Evolutionary conservation across 2,113 vertebrate genomes (phyloP).

Genomic region (Oryzias celebensis): DNA sequence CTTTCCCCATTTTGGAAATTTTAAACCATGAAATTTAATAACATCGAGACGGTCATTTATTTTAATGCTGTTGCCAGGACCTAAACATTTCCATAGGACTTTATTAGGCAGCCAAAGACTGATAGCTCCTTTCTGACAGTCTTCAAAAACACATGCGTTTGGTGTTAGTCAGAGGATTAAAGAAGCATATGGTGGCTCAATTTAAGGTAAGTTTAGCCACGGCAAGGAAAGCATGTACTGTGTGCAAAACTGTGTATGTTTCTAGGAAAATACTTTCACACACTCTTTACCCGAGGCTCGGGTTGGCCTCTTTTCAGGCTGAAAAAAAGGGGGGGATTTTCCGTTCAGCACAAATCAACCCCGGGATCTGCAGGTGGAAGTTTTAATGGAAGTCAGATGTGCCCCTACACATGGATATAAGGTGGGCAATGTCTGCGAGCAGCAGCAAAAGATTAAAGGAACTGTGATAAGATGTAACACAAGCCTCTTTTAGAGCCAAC

Average conservation of each 20-base stretch:
- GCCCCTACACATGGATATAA: conserved; percentile 76
- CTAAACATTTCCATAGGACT: conserved; percentile 31
- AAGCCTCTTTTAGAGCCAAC: conserved; percentile 46
- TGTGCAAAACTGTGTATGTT: conserved; percentile 26
- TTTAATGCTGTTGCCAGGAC: conserved; percentile 46
- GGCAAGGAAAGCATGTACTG: conserved; percentile 12
- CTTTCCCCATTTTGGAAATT: conserved; percentile 20
- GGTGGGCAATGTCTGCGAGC: conserved; percentile 70
- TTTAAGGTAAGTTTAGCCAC: conserved; percentile 9
- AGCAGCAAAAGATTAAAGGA: conserved; percentile 44
- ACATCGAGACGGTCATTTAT: conserved; percentile 14
- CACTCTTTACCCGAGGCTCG: conserved; percentile 28
- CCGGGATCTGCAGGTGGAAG: conserved; percentile 67
- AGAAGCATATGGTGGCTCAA: conserved; percentile 17
- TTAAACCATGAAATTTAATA: conserved; percentile 30
- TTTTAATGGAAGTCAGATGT: conserved; percentile 79
- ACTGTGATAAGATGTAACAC: conserved; percentile 67
- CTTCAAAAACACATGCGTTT: conserved; percentile 19
- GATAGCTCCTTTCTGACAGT: conserved; percentile 29
- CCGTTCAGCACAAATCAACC: conserved; percentile 52
- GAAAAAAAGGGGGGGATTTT: conserved; percentile 50
- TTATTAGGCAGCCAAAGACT: conserved; percentile 35
- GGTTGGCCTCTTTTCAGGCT: conserved; percentile 40
- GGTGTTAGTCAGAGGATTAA: conserved; percentile 25
- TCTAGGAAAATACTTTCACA: conserved; percentile 51